A percentile compares a stretch with the other conserved stretches of the same genome.
phyloP scores from a whole-genome alignment of 2,888 invertebrate species.

The Stegophylla sp. region DNA sequence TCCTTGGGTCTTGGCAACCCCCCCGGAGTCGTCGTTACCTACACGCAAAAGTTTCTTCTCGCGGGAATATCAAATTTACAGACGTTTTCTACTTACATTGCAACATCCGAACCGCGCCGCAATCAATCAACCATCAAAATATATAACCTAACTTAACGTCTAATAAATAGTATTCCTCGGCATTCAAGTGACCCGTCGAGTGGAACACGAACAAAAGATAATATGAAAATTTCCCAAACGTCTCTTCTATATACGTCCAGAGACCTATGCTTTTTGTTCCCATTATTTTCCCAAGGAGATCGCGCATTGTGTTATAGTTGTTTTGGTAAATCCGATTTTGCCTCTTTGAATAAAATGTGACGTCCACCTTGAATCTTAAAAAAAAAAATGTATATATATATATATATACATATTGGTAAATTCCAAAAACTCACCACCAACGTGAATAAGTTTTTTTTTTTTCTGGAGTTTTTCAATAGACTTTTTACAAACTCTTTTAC shows the following conservation, averaged over 20 bases:
- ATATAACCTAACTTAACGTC: constrained; percentile 6
- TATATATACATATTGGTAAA: background rate
- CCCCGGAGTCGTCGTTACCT: background rate
- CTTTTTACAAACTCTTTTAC: constrained; percentile 11
- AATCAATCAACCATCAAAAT: constrained; percentile 12
- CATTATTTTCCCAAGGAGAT: constrained; percentile 18
- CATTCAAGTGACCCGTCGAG: background rate
- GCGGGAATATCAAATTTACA: constrained; percentile 20
- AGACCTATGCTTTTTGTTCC: constrained; percentile 14
- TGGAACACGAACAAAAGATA: background rate
- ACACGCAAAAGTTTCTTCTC: constrained; percentile 30
- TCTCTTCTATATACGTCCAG: background rate
- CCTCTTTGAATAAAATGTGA: constrained; percentile 23
- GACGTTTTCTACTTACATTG: background rate
- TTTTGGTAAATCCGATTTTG: background rate
- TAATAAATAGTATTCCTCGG: constrained; percentile 23
- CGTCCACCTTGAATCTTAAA: constrained; percentile 24
- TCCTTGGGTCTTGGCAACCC: constrained; percentile 12
- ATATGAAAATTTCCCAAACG: constrained; percentile 9
- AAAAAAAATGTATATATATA: background rate
- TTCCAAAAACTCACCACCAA: background rate
- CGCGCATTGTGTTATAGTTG: constrained; percentile 11
- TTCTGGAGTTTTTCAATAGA: constrained; percentile 13
- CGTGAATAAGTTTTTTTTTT: constrained; percentile 7
- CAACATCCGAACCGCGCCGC: background rate